Evolutionary conservation across 2,113 vertebrate genomes (phyloP).

Genomic region (Alces alces): DNA sequence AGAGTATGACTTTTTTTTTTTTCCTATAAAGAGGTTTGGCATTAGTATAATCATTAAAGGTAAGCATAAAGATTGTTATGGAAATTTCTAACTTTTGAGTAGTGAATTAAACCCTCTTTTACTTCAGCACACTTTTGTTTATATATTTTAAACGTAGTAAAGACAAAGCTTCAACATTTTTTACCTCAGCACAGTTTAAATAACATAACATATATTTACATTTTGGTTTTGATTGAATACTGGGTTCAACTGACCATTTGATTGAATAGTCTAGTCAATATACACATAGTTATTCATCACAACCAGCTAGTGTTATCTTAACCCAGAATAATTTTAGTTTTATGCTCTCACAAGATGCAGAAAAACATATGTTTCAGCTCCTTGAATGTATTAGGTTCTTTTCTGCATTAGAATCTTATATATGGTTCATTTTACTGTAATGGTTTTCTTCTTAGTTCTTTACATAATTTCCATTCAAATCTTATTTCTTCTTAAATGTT

Average conservation of each 20-base stretch:
- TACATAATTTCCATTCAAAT: conserved; percentile 33
- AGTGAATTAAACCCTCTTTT: background rate
- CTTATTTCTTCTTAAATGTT: conserved; percentile 51
- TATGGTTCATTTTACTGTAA: background rate
- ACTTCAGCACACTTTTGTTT: background rate
- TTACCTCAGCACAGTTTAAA: background rate
- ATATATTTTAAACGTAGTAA: background rate
- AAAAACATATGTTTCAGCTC: background rate
- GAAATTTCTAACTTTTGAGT: background rate
- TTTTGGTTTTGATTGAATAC: background rate
- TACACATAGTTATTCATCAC: background rate
- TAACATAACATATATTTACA: background rate
- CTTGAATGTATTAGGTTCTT: background rate
- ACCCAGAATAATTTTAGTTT: background rate
- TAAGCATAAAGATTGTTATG: background rate
- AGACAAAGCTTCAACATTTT: background rate
- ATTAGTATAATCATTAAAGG: background rate
- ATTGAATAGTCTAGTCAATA: background rate
- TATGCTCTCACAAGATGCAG: background rate
- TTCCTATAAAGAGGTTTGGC: background rate
- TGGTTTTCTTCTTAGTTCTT: background rate
- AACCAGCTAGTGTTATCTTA: background rate
- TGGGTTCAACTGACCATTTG: background rate
- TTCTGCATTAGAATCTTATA: background rate
- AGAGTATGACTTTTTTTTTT: background rate